Conservation (phyloP, 2,797 vertebrate species). For the Nyctibius grandis region DNA sequence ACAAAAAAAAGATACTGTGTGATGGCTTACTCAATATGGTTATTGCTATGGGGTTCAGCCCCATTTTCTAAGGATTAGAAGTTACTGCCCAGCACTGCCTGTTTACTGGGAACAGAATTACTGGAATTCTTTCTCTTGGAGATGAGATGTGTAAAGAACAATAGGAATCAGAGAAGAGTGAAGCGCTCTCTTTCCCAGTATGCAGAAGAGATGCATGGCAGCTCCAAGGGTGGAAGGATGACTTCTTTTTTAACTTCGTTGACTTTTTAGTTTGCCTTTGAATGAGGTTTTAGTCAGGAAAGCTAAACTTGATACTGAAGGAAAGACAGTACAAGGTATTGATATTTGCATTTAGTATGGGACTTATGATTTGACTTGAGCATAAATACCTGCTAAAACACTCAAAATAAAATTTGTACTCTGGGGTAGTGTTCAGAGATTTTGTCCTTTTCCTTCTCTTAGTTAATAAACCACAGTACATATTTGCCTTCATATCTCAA, state of each 20-base stretch:
- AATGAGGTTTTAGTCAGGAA: neutral
- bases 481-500: neutral
- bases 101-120: slow-evolving; percentile 14
- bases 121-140: neutral
- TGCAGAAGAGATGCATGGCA: neutral
- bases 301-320: neutral
- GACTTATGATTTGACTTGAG: neutral
- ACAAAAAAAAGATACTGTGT: neutral
- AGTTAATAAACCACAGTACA: neutral
- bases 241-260: neutral
- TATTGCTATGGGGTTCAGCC: neutral
- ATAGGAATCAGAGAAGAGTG: neutral
- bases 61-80: slow-evolving; percentile 13
- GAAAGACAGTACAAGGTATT: neutral
- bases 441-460: neutral
- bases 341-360: neutral
- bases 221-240: neutral
- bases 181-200: neutral
- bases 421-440: neutral
- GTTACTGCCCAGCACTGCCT: neutral
- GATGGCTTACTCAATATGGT: slow-evolving; percentile 6
- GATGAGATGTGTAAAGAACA: neutral
- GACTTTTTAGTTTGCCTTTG: neutral
- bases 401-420: neutral
- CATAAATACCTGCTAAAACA: neutral